Evolutionary conservation across 1,140 invertebrate genomes (phyloP), one percentile per base, ranked within the genome.

Genomic region (Galleria mellonella): DNA sequence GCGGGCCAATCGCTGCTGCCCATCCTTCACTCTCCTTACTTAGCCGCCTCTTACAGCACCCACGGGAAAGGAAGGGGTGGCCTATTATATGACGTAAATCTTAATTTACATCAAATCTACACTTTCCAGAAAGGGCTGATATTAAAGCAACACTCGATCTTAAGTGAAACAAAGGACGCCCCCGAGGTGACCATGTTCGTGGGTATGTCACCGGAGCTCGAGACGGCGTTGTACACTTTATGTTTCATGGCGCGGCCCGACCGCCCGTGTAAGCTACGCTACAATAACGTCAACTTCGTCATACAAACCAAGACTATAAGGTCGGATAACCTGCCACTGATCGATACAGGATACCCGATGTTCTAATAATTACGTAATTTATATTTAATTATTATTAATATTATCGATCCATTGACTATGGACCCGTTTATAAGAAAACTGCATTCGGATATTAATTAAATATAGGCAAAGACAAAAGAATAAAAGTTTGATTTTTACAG

Each of bases 161-260:
- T 85, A 5, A 83, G 78, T 33, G 75, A 83, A 10, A 85, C 82
- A 0, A 85, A 85, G 32, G 82, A 85, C 49, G 78, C 78, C 0
- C 82, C 78, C 4, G 76, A 85, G 44, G 59, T 83, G 10, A 82
- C 43, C 12, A 90, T 97, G 87, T 97, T 98, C 69, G 89, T 98
- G 40, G 96, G 96, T 12, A 97, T 95, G 0, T 96, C 95, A 44
- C 97, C 96, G 0, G 97, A 98, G 79, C 88, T 98, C 55, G 96
- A 98, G 83, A 91, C 97, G 70, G 94, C 96, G 9, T 83, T 97
- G 2, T 98, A 97, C 73, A 96, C 96, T 0, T 89, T 96, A 1
- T 97, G 95, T 72, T 96, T 95, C 78, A 86, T 94, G 55, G 77
- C 92, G 0, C 87, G 94, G 51, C 90, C 93, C 0, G 91, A 95